Evolutionary conservation across 2,113 vertebrate species (phyloP).

Genomic region (Prochilodus magdalenae): DNA sequence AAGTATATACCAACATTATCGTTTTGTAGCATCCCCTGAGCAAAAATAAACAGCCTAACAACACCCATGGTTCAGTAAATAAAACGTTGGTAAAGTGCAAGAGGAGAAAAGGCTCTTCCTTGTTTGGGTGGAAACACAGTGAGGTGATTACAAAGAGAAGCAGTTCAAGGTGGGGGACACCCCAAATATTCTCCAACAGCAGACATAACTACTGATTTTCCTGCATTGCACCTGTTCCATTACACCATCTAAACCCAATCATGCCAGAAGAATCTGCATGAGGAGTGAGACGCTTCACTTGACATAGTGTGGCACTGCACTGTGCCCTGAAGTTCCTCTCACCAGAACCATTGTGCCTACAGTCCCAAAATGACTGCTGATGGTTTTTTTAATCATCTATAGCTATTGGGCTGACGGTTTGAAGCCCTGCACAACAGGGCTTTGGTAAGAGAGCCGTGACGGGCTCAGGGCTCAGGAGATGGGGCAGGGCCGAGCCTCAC

Average conservation of each 20-base stretch:
- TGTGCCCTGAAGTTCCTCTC: background rate
- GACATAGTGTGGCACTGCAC: constrained; percentile 10
- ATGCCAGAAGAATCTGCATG: background rate
- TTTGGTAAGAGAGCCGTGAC: constrained; percentile 44
- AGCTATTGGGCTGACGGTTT: constrained; percentile 23
- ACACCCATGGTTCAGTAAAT: constrained; percentile 22
- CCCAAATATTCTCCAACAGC: background rate
- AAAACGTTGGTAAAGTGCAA: constrained; percentile 45
- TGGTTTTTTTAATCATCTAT: constrained; percentile 16
- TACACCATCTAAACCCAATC: background rate
- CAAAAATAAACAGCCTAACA: constrained; percentile 45
- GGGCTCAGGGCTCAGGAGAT: constrained; percentile 52
- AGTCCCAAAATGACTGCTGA: constrained; percentile 19
- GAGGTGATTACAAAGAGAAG: constrained; percentile 27
- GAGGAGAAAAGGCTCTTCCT: constrained; percentile 34
- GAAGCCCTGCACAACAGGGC: background rate
- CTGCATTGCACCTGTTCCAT: constrained; percentile 24
- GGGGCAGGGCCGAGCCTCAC: constrained; percentile 77
- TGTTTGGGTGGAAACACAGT: constrained; percentile 25
- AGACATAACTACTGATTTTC: constrained; percentile 34
- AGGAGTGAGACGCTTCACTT: constrained; percentile 1
- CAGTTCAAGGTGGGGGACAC: constrained; percentile 14
- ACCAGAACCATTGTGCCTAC: background rate
- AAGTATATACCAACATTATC: constrained; percentile 37
- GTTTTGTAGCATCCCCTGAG: constrained; percentile 31